phyloP scores from a whole-genome alignment of 2,797 vertebrate genomes.

The Brachymystax lenok region DNA sequence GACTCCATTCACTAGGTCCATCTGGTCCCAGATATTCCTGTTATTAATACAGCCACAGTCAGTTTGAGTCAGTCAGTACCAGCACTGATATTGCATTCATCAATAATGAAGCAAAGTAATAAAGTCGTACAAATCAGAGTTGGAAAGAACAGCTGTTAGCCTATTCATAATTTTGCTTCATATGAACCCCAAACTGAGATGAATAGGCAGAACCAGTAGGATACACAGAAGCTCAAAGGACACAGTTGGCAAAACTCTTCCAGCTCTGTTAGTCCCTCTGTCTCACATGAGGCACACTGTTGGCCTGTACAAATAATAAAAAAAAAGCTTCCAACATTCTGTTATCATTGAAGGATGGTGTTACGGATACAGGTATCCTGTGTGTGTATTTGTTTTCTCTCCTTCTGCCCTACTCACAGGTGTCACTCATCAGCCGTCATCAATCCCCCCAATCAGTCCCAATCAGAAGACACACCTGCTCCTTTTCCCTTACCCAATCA shows the following conservation, averaged over 20 bases:
- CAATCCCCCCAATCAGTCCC: too few species aligned
- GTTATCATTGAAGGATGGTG: background rate
- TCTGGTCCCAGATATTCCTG: background rate
- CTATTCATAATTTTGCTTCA: background rate
- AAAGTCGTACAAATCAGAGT: conserved; percentile 1
- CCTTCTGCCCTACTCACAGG: too few species aligned
- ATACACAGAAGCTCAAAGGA: conserved; percentile 6
- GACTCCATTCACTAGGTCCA: background rate
- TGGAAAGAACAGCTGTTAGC: conserved; percentile 11
- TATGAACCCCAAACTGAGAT: conserved; percentile 5
- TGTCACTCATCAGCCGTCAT: too few species aligned
- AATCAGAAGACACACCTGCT: too few species aligned
- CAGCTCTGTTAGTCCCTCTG: background rate
- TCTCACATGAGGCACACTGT: background rate
- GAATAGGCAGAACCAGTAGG: background rate
- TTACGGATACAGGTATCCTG: too few species aligned
- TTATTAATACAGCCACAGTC: background rate
- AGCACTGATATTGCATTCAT: background rate
- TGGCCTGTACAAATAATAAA: background rate
- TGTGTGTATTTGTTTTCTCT: too few species aligned
- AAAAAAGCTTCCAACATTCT: background rate
- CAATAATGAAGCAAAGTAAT: background rate
- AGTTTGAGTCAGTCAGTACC: background rate
- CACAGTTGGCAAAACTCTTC: background rate
- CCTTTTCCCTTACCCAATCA: too few species aligned